Evolutionary conservation across 1,140 invertebrate genomes (phyloP).

Genomic region (Calycopis cecrops): DNA sequence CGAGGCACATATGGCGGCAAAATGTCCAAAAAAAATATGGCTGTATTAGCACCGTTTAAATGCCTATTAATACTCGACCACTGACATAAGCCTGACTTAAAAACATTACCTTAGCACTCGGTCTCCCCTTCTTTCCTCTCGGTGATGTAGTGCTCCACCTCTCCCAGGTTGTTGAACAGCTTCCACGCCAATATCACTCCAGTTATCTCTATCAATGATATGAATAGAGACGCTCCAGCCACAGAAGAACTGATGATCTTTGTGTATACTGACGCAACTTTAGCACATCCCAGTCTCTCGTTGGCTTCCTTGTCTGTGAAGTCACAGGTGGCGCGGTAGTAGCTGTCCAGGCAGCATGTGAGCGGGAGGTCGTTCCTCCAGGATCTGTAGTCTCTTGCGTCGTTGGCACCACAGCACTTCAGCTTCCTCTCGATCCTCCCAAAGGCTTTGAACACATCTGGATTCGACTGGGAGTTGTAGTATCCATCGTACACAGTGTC

Average conservation of each 20-base stretch:
- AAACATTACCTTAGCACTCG: constrained; percentile 40
- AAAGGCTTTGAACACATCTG: constrained; percentile 55
- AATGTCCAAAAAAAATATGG: constrained; percentile 7
- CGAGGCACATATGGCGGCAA: constrained; percentile 6
- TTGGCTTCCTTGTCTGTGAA: constrained; percentile 69
- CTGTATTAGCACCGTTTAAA: constrained; percentile 14
- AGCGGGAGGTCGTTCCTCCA: constrained; percentile 64
- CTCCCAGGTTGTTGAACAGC: constrained; percentile 50
- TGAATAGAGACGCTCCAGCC: constrained; percentile 55
- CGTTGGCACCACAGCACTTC: constrained; percentile 63
- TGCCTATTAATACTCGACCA: constrained; percentile 10
- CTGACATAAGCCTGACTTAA: constrained; percentile 4
- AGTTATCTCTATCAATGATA: constrained; percentile 52
- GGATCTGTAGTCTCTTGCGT: constrained; percentile 62
- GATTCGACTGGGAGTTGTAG: constrained; percentile 63
- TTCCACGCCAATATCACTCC: constrained; percentile 60
- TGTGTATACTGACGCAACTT: constrained; percentile 64
- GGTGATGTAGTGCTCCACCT: constrained; percentile 63
- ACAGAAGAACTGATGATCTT: constrained; percentile 66
- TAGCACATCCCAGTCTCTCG: constrained; percentile 63
- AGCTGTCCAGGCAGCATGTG: constrained; percentile 59
- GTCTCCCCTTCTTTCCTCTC: constrained; percentile 67
- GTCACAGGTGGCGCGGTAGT: constrained; percentile 58
- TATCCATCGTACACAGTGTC: constrained; percentile 68
- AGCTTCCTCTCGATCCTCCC: constrained; percentile 61